Evolutionary conservation across 2,113 vertebrate genomes (phyloP), one percentile per base, ranked within the genome.

Genomic region (Channa argus): DNA sequence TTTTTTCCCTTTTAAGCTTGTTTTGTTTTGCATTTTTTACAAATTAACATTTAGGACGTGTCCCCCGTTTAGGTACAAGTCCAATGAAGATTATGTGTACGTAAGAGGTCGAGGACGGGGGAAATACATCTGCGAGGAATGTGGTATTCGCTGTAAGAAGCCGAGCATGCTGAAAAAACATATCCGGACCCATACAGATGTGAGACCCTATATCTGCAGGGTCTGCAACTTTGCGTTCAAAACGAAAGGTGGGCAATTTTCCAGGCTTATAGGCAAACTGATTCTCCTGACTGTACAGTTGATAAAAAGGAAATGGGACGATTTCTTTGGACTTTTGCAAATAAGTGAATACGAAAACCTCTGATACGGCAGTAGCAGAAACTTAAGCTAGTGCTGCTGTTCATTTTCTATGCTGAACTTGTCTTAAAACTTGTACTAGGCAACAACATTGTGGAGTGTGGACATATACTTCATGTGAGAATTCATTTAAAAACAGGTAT

Each of bases 141-240:
- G 98, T 90, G 98, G 98, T 9, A 99, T 99, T 92, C 98, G 98
- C 82, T 99, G 98, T 81, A 99, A 99, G 88, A 99, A 99, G 84
- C 98, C 98, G 33, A 99, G 98, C 93, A 99, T 99, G 98, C 95
- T 99, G 71, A 99, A 99, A 71, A 99, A 99, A 90, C 98, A 99
- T 85, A 99, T 99, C 83, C 95, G 98, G 62, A 99, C 98, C 36
- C 98, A 99, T 63, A 99, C 97, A 1, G 98, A 99, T 45, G 96
- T 99, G 63, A 94, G 98, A 74, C 98, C 98, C 51, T 99, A 99
- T 2, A 94, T 98, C 73, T 99, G 98, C 96, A 97, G 97, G 88
- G 89, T 97, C 91, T 99, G 98, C 92, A 99, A 98, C 90, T 99
- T 99, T 46, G 98, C 98, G 87, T 99, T 99, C 91, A 99, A 99